These are phyloP conservation scores for Scaeva pyrastri DNA, from an alignment of 2,888 invertebrate genomes.

Conservation along the genomic window DNA sequence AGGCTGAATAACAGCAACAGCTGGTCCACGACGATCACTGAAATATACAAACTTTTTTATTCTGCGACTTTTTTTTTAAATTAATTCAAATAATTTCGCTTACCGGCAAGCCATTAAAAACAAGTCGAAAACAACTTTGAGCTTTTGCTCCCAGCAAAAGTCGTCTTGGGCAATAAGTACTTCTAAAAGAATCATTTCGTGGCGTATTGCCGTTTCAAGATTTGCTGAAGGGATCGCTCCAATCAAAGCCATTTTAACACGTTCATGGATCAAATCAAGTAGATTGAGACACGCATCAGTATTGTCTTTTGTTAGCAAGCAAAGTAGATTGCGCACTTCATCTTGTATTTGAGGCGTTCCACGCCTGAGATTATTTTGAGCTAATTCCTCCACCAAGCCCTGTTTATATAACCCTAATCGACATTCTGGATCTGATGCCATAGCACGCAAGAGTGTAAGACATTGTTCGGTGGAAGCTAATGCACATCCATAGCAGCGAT, in stretches of 20 bases:
- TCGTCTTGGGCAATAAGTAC: slow-evolving; percentile 96
- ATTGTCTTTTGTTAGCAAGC: slow-evolving; percentile 95
- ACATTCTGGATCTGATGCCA: slow-evolving; percentile 92
- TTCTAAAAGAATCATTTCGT: slow-evolving; percentile 94
- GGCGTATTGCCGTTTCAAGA: slow-evolving; percentile 91
- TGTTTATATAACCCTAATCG: slow-evolving; percentile 91
- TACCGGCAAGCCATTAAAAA: slow-evolving; percentile 91
- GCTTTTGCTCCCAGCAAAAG: slow-evolving; percentile 96
- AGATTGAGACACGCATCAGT: slow-evolving; percentile 88
- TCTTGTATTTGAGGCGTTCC: slow-evolving; percentile 94
- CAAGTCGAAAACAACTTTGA: slow-evolving; percentile 94
- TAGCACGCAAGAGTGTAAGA: slow-evolving; percentile 93
- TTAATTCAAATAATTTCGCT: slow-evolving; percentile 53
- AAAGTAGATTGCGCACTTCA: slow-evolving; percentile 94
- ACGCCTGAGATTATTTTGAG: slow-evolving; percentile 94
- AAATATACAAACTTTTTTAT: slow-evolving; percentile 22
- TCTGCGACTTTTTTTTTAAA: neutral
- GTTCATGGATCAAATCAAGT: slow-evolving; percentile 89
- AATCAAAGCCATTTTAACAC: slow-evolving; percentile 92
- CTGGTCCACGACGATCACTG: slow-evolving; percentile 90
- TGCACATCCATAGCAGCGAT: slow-evolving; percentile 94
- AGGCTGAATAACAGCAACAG: slow-evolving; percentile 95
- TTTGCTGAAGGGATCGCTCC: slow-evolving; percentile 91
- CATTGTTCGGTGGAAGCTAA: slow-evolving; percentile 97
- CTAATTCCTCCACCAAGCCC: slow-evolving; percentile 94